Evolutionary conservation across 2,888 invertebrate genomes (phyloP).

Genomic region (Dusona sp.): DNA sequence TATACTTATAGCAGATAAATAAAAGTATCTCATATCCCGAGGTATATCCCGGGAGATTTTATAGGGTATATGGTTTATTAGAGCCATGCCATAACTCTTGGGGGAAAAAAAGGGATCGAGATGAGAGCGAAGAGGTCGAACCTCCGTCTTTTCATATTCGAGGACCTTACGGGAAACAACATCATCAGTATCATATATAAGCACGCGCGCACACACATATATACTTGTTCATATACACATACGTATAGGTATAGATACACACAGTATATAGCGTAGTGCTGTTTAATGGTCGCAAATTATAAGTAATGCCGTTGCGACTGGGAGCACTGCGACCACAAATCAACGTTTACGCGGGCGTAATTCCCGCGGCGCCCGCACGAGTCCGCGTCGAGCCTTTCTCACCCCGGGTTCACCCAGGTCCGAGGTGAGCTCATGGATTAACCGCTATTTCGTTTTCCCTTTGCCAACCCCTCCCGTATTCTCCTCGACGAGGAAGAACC

Average conservation of each 20-base stretch:
- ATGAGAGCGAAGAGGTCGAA: slow-evolving; percentile 24
- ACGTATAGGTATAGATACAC: background rate
- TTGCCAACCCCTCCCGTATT: slow-evolving; percentile 26
- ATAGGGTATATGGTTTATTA: slow-evolving; percentile 63
- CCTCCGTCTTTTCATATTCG: slow-evolving; percentile 27
- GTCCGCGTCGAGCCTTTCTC: slow-evolving; percentile 53
- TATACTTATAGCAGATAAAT: slow-evolving; percentile 31
- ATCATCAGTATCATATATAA: slow-evolving; percentile 16
- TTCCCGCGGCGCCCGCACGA: slow-evolving; percentile 70
- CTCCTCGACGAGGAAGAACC: slow-evolving; percentile 13
- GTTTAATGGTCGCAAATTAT: slow-evolving; percentile 80
- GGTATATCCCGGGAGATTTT: slow-evolving; percentile 47
- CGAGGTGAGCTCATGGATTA: slow-evolving; percentile 75
- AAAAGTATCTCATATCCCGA: slow-evolving; percentile 48
- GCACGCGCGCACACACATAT: background rate
- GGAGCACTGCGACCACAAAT: slow-evolving; percentile 76
- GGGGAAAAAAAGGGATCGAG: slow-evolving; percentile 45
- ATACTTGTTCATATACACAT: background rate
- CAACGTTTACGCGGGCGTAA: slow-evolving; percentile 78
- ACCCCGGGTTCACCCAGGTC: slow-evolving; percentile 52
- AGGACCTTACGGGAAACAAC: slow-evolving; percentile 22
- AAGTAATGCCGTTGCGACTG: slow-evolving; percentile 77
- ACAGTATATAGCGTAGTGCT: slow-evolving; percentile 51
- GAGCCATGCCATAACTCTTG: slow-evolving; percentile 55
- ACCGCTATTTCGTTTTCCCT: slow-evolving; percentile 70